Evolutionary conservation across 2,797 vertebrate genomes (phyloP), one percentile per base, ranked within the genome.

Genomic region (Cirrhinus mrigala): DNA sequence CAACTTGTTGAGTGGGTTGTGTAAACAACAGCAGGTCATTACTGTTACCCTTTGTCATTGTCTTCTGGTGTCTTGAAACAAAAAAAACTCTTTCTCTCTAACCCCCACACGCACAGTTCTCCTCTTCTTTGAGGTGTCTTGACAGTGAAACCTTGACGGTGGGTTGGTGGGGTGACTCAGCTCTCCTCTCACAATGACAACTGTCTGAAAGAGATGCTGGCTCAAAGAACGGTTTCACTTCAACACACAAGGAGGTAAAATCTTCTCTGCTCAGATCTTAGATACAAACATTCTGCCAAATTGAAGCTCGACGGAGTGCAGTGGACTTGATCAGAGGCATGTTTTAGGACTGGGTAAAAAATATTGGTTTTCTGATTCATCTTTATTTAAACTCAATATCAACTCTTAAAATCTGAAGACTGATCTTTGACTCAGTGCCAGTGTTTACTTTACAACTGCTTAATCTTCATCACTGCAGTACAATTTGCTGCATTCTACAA

Each of bases 101-200:
- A 70, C 64, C 81, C 48, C n/a, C 60, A 44, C 60, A 84, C 12
- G 24, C 82, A 70, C 37, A 70, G 40, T 29, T 33, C 66, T 71
- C n/a, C n/a, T 79, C 40, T 62, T 75, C 44, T 29, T 33, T 33
- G 4, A 77, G 62, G 46, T 81, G 78, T 16, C 70, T 84, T 66
- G 60, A 66, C 76, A 73, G 69, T 75, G 64, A 74, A 75, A 66
- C 9, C 62, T 71, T 81, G 82, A 77, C 60, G 66, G 77, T 60
- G 58, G 52, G 46, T 81, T 60, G 68, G 56, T 70, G 48, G 81
- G 52, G 22, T 86, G 85, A 70, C 79, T 60, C 85, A 70, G 79
- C 69, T 79, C 40, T 82, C 16, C 22, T 62, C 16, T 87, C 70
- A 64, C 83, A 80, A 79, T 79, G 85, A 83, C 60, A 85, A 85